Percentiles rank a stretch among this genome's conserved stretches.
Evolutionary conservation across 2,797 vertebrate genomes (phyloP).

Genomic region (Phalloptychus januarius): DNA sequence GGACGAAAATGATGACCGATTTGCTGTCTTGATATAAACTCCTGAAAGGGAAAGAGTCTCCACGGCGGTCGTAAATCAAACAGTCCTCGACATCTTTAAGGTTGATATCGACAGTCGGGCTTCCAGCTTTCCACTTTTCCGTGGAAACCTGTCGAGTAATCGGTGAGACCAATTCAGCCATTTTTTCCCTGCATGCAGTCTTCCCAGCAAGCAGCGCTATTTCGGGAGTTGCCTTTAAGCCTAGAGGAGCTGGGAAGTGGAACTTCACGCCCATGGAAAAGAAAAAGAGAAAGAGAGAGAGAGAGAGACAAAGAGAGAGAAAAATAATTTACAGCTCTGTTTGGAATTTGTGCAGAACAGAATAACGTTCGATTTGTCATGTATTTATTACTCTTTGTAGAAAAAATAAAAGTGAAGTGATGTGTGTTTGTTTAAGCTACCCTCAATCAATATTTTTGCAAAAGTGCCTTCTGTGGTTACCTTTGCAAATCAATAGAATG

Average conservation of each 20-base stretch:
- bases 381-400: not conserved
- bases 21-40: constrained; percentile 82
- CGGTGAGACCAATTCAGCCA: constrained; percentile 70
- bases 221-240: constrained; percentile 62
- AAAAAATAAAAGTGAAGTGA: not conserved
- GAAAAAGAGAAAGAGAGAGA: not conserved
- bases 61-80: constrained; percentile 79
- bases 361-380: not conserved
- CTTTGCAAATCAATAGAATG: not conserved
- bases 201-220: constrained; percentile 59
- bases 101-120: constrained; percentile 15
- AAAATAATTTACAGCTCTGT: not conserved
- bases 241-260: constrained; percentile 35
- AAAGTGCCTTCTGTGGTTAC: not conserved
- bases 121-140: constrained; percentile 3
- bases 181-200: constrained; percentile 41
- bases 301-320: not conserved
- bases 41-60: constrained; percentile 76
- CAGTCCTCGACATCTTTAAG: constrained; percentile 76
- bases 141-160: constrained; percentile 82
- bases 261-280: constrained; percentile 64
- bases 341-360: not conserved
- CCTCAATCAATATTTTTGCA: not conserved
- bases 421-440: not conserved
- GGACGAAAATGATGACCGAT: constrained; percentile 88